These are phyloP conservation scores for Enteromius anoplus DNA, from an alignment of 2,797 vertebrate genomes.

Conservation along the genomic window DNA sequence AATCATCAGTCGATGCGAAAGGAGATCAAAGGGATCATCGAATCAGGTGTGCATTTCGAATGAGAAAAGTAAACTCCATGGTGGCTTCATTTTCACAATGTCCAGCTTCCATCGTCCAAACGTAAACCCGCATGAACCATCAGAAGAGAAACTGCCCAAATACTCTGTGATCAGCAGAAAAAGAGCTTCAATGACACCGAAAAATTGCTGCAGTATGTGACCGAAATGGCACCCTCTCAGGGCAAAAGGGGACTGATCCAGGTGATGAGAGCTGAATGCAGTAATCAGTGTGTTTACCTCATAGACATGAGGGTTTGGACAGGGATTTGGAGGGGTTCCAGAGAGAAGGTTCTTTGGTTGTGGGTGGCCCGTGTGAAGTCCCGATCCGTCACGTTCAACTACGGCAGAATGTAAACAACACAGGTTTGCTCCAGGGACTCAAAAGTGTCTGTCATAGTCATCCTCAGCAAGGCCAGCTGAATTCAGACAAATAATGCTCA, in stretches of 20 bases:
- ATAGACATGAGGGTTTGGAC: conserved; percentile 41
- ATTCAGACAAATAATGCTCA: conserved; percentile 40
- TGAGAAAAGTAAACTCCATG: conserved; percentile 14
- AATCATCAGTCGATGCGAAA: conserved; percentile 18
- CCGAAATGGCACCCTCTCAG: conserved; percentile 37
- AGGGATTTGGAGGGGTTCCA: conserved; percentile 50
- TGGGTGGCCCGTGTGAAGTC: conserved; percentile 56
- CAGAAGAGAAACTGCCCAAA: not conserved
- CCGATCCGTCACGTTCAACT: conserved; percentile 56
- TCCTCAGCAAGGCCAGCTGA: conserved; percentile 29
- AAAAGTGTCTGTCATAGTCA: conserved; percentile 7
- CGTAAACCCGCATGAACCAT: conserved; percentile 12
- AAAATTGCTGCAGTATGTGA: conserved; percentile 39
- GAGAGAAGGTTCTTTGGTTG: conserved; percentile 38
- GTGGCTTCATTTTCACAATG: conserved; percentile 22
- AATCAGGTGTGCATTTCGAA: conserved; percentile 22
- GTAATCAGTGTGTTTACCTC: conserved; percentile 62
- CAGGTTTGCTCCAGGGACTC: conserved; percentile 43
- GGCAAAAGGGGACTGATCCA: conserved; percentile 53
- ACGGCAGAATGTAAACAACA: conserved; percentile 52
- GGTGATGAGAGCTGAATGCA: conserved; percentile 61
- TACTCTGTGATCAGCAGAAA: not conserved
- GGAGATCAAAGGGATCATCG: conserved; percentile 21
- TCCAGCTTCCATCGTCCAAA: conserved; percentile 23
- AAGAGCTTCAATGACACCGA: conserved; percentile 2